Percentiles rank a stretch among this genome's conserved stretches.
These are phyloP conservation scores for Himantopus leucocephalus DNA, from an alignment of 2,113 vertebrate genomes.

Conservation along the genomic window DNA sequence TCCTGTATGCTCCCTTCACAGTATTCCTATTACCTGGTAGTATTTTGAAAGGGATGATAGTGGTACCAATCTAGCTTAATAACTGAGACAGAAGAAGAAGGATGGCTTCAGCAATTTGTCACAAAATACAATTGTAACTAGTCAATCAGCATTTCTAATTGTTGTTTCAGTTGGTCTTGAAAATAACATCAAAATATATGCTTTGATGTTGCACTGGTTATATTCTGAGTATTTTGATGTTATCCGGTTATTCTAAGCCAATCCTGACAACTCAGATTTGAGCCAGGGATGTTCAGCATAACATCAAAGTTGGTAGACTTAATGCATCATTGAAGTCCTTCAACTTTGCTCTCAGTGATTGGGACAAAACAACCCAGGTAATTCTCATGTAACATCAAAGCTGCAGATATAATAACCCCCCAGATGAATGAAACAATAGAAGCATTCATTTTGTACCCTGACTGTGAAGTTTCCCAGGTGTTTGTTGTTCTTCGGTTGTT, in stretches of 20 bases:
- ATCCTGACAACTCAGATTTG: not conserved
- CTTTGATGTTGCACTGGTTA: not conserved
- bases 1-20: not conserved
- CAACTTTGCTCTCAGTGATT: constrained; percentile 69
- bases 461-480: constrained; percentile 32
- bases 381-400: constrained; percentile 74
- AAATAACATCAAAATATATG: not conserved
- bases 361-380: constrained; percentile 74
- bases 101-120: not conserved
- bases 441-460: constrained; percentile 13
- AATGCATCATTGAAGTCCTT: constrained; percentile 46
- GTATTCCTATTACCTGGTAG: not conserved
- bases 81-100: not conserved
- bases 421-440: constrained; percentile 65
- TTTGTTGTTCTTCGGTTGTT: not conserved
- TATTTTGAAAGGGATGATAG: not conserved
- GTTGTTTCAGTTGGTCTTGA: not conserved
- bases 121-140: not conserved
- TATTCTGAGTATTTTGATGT: not conserved
- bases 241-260: not conserved
- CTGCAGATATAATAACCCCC: constrained; percentile 47
- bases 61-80: not conserved
- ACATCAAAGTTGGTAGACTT: constrained; percentile 69
- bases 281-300: constrained; percentile 3
- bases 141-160: not conserved